Evolutionary conservation across 2,888 invertebrate genomes (phyloP), one percentile per base, ranked within the genome.

Genomic region (Nephrotoma flavescens): DNA sequence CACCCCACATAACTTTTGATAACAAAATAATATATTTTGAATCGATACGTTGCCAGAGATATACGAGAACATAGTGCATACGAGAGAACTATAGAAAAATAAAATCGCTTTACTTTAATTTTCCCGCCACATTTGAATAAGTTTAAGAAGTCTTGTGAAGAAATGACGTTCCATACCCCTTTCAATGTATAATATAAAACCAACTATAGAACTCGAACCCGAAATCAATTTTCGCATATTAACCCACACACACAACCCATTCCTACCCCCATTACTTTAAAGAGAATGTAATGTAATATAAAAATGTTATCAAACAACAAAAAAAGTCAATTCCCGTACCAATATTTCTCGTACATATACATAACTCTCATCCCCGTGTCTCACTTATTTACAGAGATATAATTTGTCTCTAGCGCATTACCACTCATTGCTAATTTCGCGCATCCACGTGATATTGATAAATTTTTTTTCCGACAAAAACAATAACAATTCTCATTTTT

Each of bases 371-470:
- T 71, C 4, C 71, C 71, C 71, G 1, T 6, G 71, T 71, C 19
- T 71, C 71, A 31, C 7, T 31, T 71, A 71, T 71, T 31, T 71
- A 71, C 71, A 31, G 71, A 7, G 71, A 31, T 71, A 71, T 57
- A 71, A 71, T 71, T 71, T 71, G 71, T 71, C 71, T 84, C 42
- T 84, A 84, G 84, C 84, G 84, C 84, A 84, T 84, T 84, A 42
- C 41, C 41, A 42, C 42, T 84, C 71, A 41, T 42, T n/a, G 84
- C 42, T 42, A 42, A 84, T 84, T 84, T 84, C 42, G 84, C 84
- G 84, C 84, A 84, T 84, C 41, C 84, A 84, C 84, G 84, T 84
- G 84, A 84, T 84, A 84, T 84, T 84, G 84, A 84, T 84, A 47
- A 31, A 31, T 71, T 71, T 31, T 71, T 52, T 71, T 71, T 71